These are phyloP conservation scores for Serilophus lunatus DNA, from an alignment of 2,113 vertebrate genomes.

Conservation along the genomic window DNA sequence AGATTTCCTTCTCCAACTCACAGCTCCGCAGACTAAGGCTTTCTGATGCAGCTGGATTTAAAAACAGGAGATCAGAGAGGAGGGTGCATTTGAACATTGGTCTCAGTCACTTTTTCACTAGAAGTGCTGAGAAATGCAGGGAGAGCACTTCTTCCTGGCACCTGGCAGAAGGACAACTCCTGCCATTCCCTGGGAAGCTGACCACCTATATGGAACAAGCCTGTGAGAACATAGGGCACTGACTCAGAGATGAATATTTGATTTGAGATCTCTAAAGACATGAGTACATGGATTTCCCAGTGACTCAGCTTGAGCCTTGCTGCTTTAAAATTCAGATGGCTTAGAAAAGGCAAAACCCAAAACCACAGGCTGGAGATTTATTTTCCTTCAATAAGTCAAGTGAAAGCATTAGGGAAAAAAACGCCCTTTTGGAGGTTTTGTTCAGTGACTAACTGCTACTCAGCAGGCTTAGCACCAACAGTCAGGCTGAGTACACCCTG, in stretches of 20 bases:
- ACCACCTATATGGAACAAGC: not conserved
- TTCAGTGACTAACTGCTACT: not conserved
- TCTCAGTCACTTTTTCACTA: not conserved
- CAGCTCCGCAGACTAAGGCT: not conserved
- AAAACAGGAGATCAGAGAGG: not conserved
- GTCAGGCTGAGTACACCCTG: not conserved
- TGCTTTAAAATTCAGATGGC: constrained; percentile 19
- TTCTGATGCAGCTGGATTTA: constrained; percentile 15
- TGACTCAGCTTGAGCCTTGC: constrained; percentile 19
- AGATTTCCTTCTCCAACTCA: not conserved
- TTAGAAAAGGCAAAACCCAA: not conserved
- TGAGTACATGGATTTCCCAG: not conserved
- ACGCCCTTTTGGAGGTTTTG: constrained; percentile 10
- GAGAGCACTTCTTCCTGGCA: not conserved
- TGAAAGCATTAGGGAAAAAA: not conserved
- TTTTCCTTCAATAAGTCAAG: constrained; percentile 14
- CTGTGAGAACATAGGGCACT: not conserved
- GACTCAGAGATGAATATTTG: constrained; percentile 7
- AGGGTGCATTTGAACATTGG: not conserved
- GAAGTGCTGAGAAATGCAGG: not conserved
- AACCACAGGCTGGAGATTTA: not conserved
- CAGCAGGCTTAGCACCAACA: not conserved
- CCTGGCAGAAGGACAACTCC: not conserved
- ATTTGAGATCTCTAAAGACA: constrained; percentile 18
- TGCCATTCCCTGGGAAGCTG: not conserved